phyloP scores from a whole-genome alignment of 92 coral and sea anemone species.

The Porites evermanni region DNA sequence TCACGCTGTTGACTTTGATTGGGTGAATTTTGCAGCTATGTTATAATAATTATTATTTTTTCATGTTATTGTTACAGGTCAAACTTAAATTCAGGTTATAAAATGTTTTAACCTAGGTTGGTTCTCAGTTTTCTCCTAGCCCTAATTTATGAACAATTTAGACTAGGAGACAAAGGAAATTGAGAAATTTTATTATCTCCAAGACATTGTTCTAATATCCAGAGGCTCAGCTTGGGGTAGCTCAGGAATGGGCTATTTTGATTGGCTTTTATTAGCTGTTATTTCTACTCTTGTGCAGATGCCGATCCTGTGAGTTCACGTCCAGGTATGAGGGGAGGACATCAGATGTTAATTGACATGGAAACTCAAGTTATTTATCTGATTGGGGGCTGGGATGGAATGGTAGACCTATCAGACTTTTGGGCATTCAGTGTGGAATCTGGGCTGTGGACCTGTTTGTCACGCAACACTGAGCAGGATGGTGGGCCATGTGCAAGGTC shows the following conservation, averaged over 20 bases:
- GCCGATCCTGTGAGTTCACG: slow-evolving; percentile 44
- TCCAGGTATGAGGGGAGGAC: slow-evolving; percentile 99
- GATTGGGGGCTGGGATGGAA: slow-evolving; percentile 99
- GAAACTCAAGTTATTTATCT: slow-evolving; percentile 87
- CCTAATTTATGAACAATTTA: too few species aligned
- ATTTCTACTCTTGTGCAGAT: not conserved
- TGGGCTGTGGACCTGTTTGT: slow-evolving; percentile 84
- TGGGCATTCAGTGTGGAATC: slow-evolving; percentile 86
- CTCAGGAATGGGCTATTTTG: too few species aligned
- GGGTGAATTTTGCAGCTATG: too few species aligned
- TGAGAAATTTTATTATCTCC: too few species aligned
- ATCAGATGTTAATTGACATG: slow-evolving; percentile 96
- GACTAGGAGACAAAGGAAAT: too few species aligned
- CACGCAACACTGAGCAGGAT: slow-evolving; percentile 91
- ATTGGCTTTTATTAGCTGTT: too few species aligned
- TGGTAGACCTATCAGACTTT: slow-evolving; percentile 91
- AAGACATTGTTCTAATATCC: not conserved
- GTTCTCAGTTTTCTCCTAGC: too few species aligned
- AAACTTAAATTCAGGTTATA: too few species aligned
- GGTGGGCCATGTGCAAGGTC: slow-evolving; percentile 99
- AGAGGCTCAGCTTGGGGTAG: not conserved
- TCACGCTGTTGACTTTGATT: too few species aligned
- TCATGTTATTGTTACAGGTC: too few species aligned
- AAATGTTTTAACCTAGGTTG: too few species aligned
- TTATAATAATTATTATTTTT: too few species aligned